Evolutionary conservation across 2,888 invertebrate genomes (phyloP), one percentile per base, ranked within the genome.

Genomic region (Scrobipalpa atriplicella): DNA sequence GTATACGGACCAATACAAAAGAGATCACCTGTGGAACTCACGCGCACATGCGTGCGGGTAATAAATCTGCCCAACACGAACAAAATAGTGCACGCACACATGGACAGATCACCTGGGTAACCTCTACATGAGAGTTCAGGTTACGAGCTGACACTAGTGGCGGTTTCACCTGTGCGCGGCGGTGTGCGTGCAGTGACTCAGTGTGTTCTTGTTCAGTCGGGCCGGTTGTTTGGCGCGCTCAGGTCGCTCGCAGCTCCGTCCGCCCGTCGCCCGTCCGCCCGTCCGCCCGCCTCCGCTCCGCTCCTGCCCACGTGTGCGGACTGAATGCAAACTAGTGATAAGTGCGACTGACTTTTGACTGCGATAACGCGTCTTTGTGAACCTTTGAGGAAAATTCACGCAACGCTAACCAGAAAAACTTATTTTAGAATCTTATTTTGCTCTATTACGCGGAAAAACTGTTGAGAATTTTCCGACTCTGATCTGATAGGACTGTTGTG

Each of bases 21-120:
- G 80, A 83, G 81, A 86, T 87, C 85, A 87, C 84, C 84, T 84
- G 82, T 84, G 77, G 80, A 78, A 73, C 72, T 68, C 74, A 76
- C 84, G 66, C 87, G 84, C 85, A 86, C 84, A 81, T 64, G 60
- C 62, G 19, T 18, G 54, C 47, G 61, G 71, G 83, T 78, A 82
- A 90, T 89, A 89, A 89, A 91, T 90, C 89, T 84, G 85, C 81
- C 80, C 80, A 83, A 85, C 86, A 85, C 87, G 87, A 83, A 83
- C 87, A 86, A 89, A 90, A 88, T 90, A 78, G 89, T 90, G 72
- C 89, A 91, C 91, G 76, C 86, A 86, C 85, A 84, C 77, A 78
- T 64, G 73, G 71, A 74, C 70, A 69, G 76, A 75, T 85, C 86
- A 86, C 85, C 85, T 81, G 85, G 82, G 87, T 88, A 88, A 89